Conservation (phyloP, 2,797 vertebrate genomes). For the Rachycentron canadum region DNA sequence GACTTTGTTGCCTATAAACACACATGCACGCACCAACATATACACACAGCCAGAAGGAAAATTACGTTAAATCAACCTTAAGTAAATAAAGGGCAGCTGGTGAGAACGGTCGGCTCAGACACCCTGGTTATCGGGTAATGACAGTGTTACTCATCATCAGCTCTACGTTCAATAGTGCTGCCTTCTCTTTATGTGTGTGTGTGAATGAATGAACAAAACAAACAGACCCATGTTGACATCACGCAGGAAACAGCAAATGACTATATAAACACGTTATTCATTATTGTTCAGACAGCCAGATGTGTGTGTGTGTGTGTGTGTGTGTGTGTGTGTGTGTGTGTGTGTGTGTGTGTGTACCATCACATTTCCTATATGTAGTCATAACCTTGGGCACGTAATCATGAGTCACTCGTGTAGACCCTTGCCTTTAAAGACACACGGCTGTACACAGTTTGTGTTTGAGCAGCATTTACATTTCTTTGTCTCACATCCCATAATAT, state of each 20-base stretch:
- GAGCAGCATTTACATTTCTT: background rate
- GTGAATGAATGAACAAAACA: background rate
- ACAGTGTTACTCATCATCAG: slow-evolving; percentile 53
- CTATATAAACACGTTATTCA: slow-evolving; percentile 21
- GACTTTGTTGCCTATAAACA: background rate
- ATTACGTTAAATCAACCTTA: slow-evolving; percentile 29
- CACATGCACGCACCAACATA: background rate
- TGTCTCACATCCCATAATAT: slow-evolving; percentile 12
- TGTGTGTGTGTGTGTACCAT: background rate
- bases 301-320: slow-evolving; percentile 3
- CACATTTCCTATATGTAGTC: background rate
- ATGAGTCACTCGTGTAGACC: slow-evolving; percentile 20
- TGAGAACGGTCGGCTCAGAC: slow-evolving; percentile 18
- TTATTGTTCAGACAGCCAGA: slow-evolving; percentile 9
- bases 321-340: background rate
- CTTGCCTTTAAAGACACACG: background rate
- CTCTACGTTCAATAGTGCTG: slow-evolving; percentile 16
- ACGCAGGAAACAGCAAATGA: slow-evolving; percentile 30
- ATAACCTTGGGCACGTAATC: background rate
- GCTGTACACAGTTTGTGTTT: background rate
- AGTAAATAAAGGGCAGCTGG: slow-evolving; percentile 53
- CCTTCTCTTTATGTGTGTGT: slow-evolving; percentile 15
- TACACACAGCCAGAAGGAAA: slow-evolving; percentile 12
- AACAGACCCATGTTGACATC: slow-evolving; percentile 5
- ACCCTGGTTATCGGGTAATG: slow-evolving; percentile 44